Evolutionary conservation across 2,888 invertebrate genomes (phyloP).

Genomic region (Andrena flavipes): DNA sequence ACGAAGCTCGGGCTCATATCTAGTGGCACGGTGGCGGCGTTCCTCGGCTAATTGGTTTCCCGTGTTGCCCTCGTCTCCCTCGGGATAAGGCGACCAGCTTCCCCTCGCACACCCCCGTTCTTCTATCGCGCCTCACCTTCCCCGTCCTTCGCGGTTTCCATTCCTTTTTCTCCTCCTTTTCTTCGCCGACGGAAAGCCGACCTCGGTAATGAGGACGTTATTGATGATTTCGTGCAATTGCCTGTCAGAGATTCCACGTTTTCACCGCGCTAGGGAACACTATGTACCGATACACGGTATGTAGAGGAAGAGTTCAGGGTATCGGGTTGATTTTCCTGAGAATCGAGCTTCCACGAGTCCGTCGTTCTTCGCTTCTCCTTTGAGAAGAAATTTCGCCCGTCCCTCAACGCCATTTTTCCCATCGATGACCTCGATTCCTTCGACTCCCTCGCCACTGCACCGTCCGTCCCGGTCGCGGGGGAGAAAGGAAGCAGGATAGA

Average conservation of each 20-base stretch:
- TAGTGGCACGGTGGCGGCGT: constrained; percentile 77
- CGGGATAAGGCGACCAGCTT: constrained; percentile 78
- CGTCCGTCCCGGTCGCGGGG: neutral
- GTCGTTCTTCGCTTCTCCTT: no score
- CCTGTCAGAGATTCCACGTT: constrained; percentile 3
- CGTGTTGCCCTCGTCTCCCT: constrained; percentile 81
- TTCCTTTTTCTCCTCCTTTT: constrained; percentile 4
- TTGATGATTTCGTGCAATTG: constrained; percentile 24
- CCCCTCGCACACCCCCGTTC: constrained; percentile 41
- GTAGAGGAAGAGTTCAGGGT: neutral
- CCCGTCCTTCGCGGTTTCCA: constrained; percentile 17
- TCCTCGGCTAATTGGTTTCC: constrained; percentile 84
- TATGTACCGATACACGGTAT: no score
- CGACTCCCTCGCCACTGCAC: neutral
- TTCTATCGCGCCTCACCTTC: constrained; percentile 33
- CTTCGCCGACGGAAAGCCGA: constrained; percentile 13
- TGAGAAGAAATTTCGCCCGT: no score
- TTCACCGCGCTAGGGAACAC: neutral
- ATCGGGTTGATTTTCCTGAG: no score
- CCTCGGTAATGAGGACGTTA: constrained; percentile 16
- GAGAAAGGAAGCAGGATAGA: constrained; percentile 16
- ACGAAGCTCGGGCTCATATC: constrained; percentile 71
- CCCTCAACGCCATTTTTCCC: neutral
- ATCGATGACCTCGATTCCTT: neutral
- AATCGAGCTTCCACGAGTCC: no score